phyloP scores from a whole-genome alignment of 2,888 invertebrate genomes.

The Altica lythri region DNA sequence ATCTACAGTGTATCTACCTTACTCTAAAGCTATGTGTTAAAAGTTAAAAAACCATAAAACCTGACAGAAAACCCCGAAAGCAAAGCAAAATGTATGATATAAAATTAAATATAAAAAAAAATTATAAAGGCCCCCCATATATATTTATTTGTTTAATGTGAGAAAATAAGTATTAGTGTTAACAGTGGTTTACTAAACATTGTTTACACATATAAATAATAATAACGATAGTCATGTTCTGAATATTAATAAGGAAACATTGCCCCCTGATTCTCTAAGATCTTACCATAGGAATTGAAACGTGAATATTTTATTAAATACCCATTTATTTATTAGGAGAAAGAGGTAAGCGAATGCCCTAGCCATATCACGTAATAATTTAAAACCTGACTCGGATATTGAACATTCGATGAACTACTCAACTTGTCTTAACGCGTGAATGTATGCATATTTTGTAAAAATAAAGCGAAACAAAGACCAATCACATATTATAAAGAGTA shows the following conservation, averaged over 20 bases:
- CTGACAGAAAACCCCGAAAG: too few species aligned
- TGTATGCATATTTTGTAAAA: constrained; percentile 13
- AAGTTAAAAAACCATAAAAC: too few species aligned
- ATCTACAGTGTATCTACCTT: too few species aligned
- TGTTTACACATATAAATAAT: constrained; percentile 14
- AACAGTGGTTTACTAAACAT: constrained; percentile 6
- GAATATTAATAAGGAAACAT: constrained; percentile 18
- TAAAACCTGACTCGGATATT: constrained; percentile 13
- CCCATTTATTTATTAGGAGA: constrained; percentile 15
- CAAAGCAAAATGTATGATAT: background rate
- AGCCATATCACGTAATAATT: constrained; percentile 20
- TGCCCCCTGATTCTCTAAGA: constrained; percentile 14
- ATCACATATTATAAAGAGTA: constrained; percentile 3
- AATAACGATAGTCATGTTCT: constrained; percentile 9
- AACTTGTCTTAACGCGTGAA: constrained; percentile 18
- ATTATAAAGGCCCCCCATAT: too few species aligned
- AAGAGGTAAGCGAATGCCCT: constrained; percentile 15
- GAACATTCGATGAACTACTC: constrained; percentile 2
- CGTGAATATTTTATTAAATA: constrained; percentile 16
- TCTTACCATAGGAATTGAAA: constrained; percentile 18
- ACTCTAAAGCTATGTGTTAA: too few species aligned
- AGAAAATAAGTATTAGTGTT: too few species aligned
- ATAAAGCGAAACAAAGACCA: constrained; percentile 9
- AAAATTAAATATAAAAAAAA: background rate
- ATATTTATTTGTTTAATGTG: too few species aligned